Evolutionary conservation across 2,797 vertebrate genomes (phyloP), one percentile per base, ranked within the genome.

Genomic region (Hapalemur alaotrensis): DNA sequence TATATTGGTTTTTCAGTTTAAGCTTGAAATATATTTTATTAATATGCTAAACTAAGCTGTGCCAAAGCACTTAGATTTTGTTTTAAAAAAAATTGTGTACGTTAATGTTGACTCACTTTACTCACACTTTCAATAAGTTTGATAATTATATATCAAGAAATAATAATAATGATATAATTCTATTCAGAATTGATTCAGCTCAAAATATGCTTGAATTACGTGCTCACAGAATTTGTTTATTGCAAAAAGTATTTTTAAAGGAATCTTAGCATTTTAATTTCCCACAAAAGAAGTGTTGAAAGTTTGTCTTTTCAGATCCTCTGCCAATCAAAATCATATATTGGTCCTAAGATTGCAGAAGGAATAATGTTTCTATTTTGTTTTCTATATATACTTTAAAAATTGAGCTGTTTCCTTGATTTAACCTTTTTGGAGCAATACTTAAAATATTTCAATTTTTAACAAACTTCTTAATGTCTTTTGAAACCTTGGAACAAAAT

Each of bases 331-430:
- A 72, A 93, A 41, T 94, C 20, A 63, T 70, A 69, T 91, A 41
- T 67, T 84, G n/a, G 43, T 95, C 30, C 52, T 14, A 15, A 46
- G 65, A n/a, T 75, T 87, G 89, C 61, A 79, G 67, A 95, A 90
- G 50, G 88, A 94, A 92, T 97, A 96, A 96, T 67, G 86, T 80
- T 85, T 96, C 94, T 97, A 50, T 95, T 97, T 98, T n/a, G 57
- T 95, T 97, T 96, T 95, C 80, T 72, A 23, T 73, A 81, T 59
- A 59, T 91, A 95, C 8, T 32, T 85, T 72, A 97, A 88, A 89
- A 85, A 50, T 54, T 83, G 73, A 76, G 32, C 23, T 25, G 10
- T 96, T 97, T 72, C 65, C 15, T 89, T 54, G 57, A 32, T 88
- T 95, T 96, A 83, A 70, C 73, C 82, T 95, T 32, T 43, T 32